phyloP scores from a whole-genome alignment of 1,140 invertebrate genomes.

The Vanessa tameamea region DNA sequence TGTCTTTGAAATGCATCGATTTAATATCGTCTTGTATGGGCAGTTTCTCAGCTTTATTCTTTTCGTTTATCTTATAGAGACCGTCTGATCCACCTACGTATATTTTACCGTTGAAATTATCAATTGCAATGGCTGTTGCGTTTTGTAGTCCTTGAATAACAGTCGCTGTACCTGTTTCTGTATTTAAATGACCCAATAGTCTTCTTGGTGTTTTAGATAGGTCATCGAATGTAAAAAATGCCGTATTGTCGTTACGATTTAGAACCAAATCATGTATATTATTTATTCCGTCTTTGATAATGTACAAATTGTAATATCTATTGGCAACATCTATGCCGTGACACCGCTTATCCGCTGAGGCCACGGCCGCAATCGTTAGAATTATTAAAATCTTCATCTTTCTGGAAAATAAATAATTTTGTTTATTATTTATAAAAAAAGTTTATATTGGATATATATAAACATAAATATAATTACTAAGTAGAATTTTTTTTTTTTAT shows the following conservation, averaged over 20 bases:
- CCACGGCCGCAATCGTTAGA: slow-evolving; percentile 16
- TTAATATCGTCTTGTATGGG: slow-evolving; percentile 57
- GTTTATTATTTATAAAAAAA: background rate
- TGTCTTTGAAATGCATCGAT: slow-evolving; percentile 56
- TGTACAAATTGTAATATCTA: slow-evolving; percentile 57
- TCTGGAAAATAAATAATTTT: slow-evolving; percentile 12
- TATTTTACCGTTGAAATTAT: slow-evolving; percentile 55
- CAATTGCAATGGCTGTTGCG: slow-evolving; percentile 59
- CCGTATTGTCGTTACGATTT: slow-evolving; percentile 54
- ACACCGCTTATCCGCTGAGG: slow-evolving; percentile 53
- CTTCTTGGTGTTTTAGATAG: slow-evolving; percentile 41
- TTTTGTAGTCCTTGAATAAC: slow-evolving; percentile 59
- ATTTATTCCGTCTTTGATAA: slow-evolving; percentile 65
- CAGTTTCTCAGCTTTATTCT: slow-evolving; percentile 54
- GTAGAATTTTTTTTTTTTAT: too few species aligned
- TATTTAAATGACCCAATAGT: slow-evolving; percentile 52
- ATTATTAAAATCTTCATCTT: slow-evolving; percentile 27
- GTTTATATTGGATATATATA: too few species aligned
- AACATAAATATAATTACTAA: too few species aligned
- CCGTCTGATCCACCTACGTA: slow-evolving; percentile 65
- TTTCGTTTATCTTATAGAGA: slow-evolving; percentile 59
- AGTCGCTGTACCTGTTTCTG: slow-evolving; percentile 45
- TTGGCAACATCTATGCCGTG: slow-evolving; percentile 52
- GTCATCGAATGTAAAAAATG: slow-evolving; percentile 65
- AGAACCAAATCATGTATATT: slow-evolving; percentile 53